phyloP scores from a whole-genome alignment of 2,797 vertebrate genomes.

The Sebastes minor region DNA sequence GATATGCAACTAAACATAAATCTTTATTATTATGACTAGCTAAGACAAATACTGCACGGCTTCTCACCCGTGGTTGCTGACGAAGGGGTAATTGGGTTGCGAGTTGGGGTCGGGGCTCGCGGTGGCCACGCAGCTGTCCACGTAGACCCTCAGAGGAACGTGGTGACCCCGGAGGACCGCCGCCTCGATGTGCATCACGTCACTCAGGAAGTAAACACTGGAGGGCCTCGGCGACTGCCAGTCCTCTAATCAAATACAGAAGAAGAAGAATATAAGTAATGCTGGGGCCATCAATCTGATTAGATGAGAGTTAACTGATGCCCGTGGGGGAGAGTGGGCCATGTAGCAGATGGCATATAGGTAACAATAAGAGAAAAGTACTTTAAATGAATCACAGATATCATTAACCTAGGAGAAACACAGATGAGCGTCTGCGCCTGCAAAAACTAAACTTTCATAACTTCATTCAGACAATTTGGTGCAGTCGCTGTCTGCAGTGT shows the following conservation, averaged over 20 bases:
- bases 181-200: constrained; percentile 68
- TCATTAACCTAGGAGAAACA: constrained; percentile 34
- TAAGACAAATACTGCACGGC: neutral
- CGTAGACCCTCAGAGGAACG: constrained; percentile 62
- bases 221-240: constrained; percentile 66
- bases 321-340: constrained; percentile 10
- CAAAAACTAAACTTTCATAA: constrained; percentile 26
- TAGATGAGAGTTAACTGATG: constrained; percentile 39
- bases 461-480: neutral
- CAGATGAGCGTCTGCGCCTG: constrained; percentile 4
- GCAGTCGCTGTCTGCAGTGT: neutral
- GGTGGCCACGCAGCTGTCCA: constrained; percentile 73
- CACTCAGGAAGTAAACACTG: constrained; percentile 50
- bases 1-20: neutral
- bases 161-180: constrained; percentile 55
- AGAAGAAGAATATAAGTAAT: constrained; percentile 30
- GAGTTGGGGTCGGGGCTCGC: constrained; percentile 16
- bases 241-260: constrained; percentile 70
- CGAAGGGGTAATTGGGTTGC: constrained; percentile 59
- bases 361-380: constrained; percentile 35
- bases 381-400: constrained; percentile 43
- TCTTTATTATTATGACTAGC: constrained; percentile 4
- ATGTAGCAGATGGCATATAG: constrained; percentile 1
- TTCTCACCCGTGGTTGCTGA: constrained; percentile 73
- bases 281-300: constrained; percentile 45